Evolutionary conservation across 30 jellyfish, hydroid and myxozoan species (phyloP), one percentile per base, ranked within the genome.

Genomic region (Pelagia noctiluca): DNA sequence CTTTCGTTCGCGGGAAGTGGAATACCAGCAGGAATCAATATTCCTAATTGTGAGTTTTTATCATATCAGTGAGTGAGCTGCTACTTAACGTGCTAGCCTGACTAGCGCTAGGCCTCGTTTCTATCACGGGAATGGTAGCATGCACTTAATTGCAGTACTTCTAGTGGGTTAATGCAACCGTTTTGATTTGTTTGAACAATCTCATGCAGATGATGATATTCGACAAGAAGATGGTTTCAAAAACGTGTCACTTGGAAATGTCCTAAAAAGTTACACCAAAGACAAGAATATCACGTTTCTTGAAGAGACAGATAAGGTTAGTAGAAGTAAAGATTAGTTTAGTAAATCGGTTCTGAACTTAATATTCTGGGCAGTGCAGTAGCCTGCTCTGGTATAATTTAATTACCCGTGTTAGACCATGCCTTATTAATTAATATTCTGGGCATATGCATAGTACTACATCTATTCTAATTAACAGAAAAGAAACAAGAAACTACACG

Each of bases 1-100:
- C 72, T 95, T 66, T 78, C 96, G 19, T 95, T 95, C 85, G 99
- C 97, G 69, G 99, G 99, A 1, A 95, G 99, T 84, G 99, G 99
- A n/a, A 95, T 95, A n/a, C 99, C 99, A 16, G 97, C 97, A 48
- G 99, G 99, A 22, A 95, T 95, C 85, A 95, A 95, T 57, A 88
- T 95, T 50, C 99, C 99, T 11, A 95, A 95, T 50, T 95, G 99
- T 95, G 52, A 76, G 99, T 64, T 54, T 54, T 16, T 46, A 19
- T 52, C 4, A n/a, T n/a, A n/a, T n/a, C n/a, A n/a, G n/a, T n/a
- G n/a, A 4, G 36, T 38, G 67, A 23, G 21, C 21, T 2, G 5
- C 2, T 37, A 3, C 8, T n/a, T 5, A 5, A 3, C 16, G 22
- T n/a, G n/a, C n/a, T n/a, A n/a, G n/a, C n/a, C n/a, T n/a, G n/a